phyloP scores from a whole-genome alignment of 1,140 invertebrate species.

The Conopomorpha cramerella region DNA sequence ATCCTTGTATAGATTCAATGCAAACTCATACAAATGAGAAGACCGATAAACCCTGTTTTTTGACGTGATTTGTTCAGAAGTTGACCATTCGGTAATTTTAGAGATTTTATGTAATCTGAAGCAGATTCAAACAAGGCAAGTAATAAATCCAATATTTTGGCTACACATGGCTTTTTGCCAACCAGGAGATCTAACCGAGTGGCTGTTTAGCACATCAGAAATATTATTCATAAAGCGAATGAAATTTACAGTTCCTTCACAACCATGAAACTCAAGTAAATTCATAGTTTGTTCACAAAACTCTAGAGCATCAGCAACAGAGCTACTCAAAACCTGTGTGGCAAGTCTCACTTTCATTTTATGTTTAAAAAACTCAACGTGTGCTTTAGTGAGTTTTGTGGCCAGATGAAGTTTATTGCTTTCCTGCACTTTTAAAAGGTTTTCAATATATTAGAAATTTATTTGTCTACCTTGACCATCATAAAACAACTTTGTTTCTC shows the following conservation, averaged over 20 bases:
- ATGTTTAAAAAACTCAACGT: conserved; percentile 5
- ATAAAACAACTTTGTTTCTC: conserved; percentile 2
- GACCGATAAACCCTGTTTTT: conserved; percentile 4
- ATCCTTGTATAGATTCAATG: background rate
- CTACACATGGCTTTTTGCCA: too few species aligned
- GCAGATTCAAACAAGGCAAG: too few species aligned
- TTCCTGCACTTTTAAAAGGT: conserved; percentile 4
- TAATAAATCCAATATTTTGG: too few species aligned
- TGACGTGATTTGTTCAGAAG: too few species aligned
- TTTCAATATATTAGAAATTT: conserved; percentile 1
- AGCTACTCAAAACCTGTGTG: conserved; percentile 12
- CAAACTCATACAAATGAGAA: conserved; percentile 4
- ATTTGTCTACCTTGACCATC: background rate
- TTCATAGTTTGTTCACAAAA: conserved; percentile 5
- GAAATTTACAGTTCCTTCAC: conserved; percentile 10
- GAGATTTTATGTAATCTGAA: too few species aligned
- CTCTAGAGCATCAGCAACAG: conserved; percentile 12
- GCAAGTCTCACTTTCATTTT: conserved; percentile 12
- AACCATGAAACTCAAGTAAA: conserved; percentile 9
- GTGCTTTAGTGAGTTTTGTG: conserved; percentile 4
- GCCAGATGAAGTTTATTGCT: conserved; percentile 2
- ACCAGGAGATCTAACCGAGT: too few species aligned
- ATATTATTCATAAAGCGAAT: conserved; percentile 12
- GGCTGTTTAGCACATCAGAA: conserved; percentile 18
- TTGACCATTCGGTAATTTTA: too few species aligned